Evolutionary conservation across 2,113 vertebrate genomes (phyloP), one percentile per base, ranked within the genome.

Genomic region (Coptodon rendalli): DNA sequence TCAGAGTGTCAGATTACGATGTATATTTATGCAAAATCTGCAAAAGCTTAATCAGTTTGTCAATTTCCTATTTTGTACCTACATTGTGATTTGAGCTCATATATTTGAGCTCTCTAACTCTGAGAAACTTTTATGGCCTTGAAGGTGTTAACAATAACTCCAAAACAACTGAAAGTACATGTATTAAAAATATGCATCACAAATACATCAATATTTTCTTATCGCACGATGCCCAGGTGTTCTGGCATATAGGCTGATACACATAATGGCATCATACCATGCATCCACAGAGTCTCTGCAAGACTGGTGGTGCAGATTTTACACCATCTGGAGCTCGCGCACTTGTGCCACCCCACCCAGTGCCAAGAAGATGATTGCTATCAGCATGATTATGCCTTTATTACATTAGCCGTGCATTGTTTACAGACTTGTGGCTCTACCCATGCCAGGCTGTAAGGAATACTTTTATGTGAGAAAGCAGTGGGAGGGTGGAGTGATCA

Each of bases 291-390:
- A 82, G 88, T 91, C 91, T 91, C 78, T 78, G 82, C 80, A 36
- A 89, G 89, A 82, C 91, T 78, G 84, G 89, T 76, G 88, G 87
- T 94, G 85, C 89, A 89, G 90, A 93, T 89, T 93, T 84, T 80
- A 14, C 87, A 93, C 94, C 94, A 94, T 95, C 94, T 95, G 95
- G 93, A 94, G 86, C 82, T 66, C 1, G 22, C 48, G 24, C 81
- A 89, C 86, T 92, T 84, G 80, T 80, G 79, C 86, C 85, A 80
- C 82, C 57, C 86, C 89, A 82, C 73, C 66, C 84, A 88, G 80
- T 90, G 92, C 94, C 94, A 95, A 91, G 89, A 91, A 92, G 93
- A 94, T 94, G 94, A 94, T 94, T 94, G 94, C 91, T 92, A 92
- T 92, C 94, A 94, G 93, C 91, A 86, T 89, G 93, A 92, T 91